Base-by-base conservation (phyloP, 2,888 invertebrate species). In the Aphidoletes aphidimyza region DNA sequence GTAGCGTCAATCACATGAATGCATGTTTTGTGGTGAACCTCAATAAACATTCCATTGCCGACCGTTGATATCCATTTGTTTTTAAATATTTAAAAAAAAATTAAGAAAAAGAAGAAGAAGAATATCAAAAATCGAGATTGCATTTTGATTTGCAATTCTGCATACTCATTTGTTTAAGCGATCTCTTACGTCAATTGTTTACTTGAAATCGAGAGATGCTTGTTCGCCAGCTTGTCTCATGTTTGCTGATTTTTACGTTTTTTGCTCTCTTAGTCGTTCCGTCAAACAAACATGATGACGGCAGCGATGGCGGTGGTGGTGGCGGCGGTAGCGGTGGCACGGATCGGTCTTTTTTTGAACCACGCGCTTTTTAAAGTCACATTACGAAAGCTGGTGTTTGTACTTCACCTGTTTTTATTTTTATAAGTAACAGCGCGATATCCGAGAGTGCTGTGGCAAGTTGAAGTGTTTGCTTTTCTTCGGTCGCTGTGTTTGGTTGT, bases 211-310 rank as follows among this genome's bases (percentile, higher is more conserved):
- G 19, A 5, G 22, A 54, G 69, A 69, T 69, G 69, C 69, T 69
- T 69, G 69, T 69, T 69, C 69, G 69, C 69, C 69, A 69, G 69
- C 17, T 69, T 69, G 69, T 69, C 69, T 69, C 69, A 69, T 69
- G 69, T 69, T 69, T 69, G 30, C n/a, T n/a, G 0, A 1, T 69
- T 69, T 30, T 1, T 54, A n/a, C n/a, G n/a, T 54, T 54, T 22
- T 3, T 54, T 54, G 5, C 11, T 39, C 11, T 39, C 11, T 39
- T 39, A 8, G 39, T 17, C 69, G 69, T 69, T 69, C 26, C 22
- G 5, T 54, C 54, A 54, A 54, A 54, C n/a, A n/a, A n/a, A 42
- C 42, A 42, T 42, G 42, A 42, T 14, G 42, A 9, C 42, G 6
- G 14, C 14, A 9, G 8, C 14, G 6, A 6, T 42, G 42, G 8